phyloP scores from a whole-genome alignment of 92 coral and sea anemone genomes.

The Parazoanthus darwini region DNA sequence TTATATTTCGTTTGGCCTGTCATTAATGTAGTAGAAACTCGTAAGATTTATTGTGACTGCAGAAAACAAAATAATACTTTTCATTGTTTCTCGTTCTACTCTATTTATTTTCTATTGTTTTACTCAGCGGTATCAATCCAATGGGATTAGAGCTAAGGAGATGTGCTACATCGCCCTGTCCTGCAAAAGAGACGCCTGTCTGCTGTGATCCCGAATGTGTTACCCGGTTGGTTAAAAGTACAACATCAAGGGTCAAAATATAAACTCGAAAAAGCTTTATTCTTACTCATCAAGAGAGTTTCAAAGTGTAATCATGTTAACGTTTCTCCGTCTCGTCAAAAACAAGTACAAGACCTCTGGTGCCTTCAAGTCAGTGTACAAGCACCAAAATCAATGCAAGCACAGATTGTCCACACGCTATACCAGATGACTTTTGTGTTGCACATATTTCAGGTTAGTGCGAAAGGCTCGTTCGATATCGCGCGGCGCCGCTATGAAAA shows the following conservation, averaged over 20 bases:
- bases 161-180: no score
- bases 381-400: not conserved
- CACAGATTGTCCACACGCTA: not conserved
- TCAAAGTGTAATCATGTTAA: not conserved
- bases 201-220: no score
- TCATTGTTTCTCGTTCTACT: no score
- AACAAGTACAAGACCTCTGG: not conserved
- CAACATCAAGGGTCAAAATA: not conserved
- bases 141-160: no score
- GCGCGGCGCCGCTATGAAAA: not conserved
- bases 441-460: not conserved
- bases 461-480: not conserved
- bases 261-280: slow-evolving; percentile 1
- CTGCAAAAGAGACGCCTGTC: no score
- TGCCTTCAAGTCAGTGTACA: not conserved
- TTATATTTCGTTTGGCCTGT: no score
- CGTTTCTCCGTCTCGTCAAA: not conserved
- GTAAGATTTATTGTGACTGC: no score
- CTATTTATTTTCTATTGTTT: no score
- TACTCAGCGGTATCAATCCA: no score
- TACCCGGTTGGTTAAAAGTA: not conserved
- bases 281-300: slow-evolving; percentile 20
- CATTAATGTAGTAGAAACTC: no score
- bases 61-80: no score
- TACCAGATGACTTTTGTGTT: not conserved